Conservation (phyloP, 2,113 vertebrate species). For the Craseonycteris thonglongyai region DNA sequence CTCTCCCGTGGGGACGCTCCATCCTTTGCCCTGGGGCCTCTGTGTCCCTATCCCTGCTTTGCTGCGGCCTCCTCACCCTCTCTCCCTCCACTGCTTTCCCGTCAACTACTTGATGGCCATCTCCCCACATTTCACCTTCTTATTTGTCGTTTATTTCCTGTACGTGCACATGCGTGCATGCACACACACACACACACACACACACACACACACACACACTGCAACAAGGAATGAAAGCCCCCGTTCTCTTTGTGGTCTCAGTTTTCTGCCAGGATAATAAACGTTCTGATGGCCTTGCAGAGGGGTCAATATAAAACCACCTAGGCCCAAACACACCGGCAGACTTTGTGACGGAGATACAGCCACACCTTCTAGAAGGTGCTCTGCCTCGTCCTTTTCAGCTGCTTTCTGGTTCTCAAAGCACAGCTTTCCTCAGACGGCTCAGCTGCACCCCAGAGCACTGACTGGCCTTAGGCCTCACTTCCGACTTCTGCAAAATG, state of each 20-base stretch:
- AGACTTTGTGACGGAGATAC: not conserved
- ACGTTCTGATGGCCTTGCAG: not conserved
- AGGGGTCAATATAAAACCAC: not conserved
- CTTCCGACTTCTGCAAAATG: not conserved
- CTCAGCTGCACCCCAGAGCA: fast-evolving
- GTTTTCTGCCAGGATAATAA: not conserved
- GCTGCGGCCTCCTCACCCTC: not conserved
- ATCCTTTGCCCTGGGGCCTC: fast-evolving
- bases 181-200: too few relatives aligned
- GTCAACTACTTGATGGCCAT: not conserved
- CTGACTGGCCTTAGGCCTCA: too few relatives aligned
- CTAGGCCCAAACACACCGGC: not conserved
- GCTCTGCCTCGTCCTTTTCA: not conserved
- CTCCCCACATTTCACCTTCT: not conserved
- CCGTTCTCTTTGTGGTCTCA: not conserved
- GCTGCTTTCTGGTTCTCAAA: not conserved
- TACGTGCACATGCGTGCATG: fast-evolving
- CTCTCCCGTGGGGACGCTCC: fast-evolving
- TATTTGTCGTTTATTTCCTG: not conserved
- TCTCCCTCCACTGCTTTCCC: not conserved
- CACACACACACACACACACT: fast-evolving
- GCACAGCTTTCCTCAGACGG: too few relatives aligned
- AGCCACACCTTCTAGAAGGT: not conserved
- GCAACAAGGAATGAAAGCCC: not conserved
- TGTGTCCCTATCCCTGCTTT: fast-evolving